Base-by-base conservation (phyloP, 2,888 invertebrate species). In the Pachydiplax longipennis region DNA sequence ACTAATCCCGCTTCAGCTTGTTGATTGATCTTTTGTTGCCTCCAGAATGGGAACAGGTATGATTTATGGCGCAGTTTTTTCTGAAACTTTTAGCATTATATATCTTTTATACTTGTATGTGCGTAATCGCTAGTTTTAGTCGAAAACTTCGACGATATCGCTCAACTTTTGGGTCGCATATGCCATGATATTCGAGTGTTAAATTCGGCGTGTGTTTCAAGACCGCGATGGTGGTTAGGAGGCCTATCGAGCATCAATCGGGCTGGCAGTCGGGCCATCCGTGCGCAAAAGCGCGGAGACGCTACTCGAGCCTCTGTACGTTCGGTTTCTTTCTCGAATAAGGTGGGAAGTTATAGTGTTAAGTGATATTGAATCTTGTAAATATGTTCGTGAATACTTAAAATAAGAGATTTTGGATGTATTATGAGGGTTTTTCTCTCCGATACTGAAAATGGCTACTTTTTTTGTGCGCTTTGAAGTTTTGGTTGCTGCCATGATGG, bases 401-500 rank as follows among this genome's bases (percentile, higher is more conserved):
- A 35, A 37, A 61, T 35, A 87, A 37, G 22, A 37, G 3, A 37
- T 87, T 87, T 87, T 87, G 37, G 37, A 22, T 61, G 58, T 87
- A 61, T 58, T 37, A 37, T 61, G 87, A 37, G 35, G 35, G 61
- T 91, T 91, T 87, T 91, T 91, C 91, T 91, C 91, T 91, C 90
- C 90, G 91, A 90, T 91, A 90, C 91, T 91, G 92, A 92, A 92
- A 91, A 92, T 92, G 92, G 92, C 92, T 92, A 92, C 92, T 91
- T 92, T 92, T 92, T 92, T 92, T 92, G 91, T 92, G 91, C 91
- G 91, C 91, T 91, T 91, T 92, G 91, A 91, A 91, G 92, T 92
- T 92, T 92, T 92, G 92, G 91, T 92, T 92, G 92, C 92, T 92
- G 92, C 92, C 92, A 92, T 92, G 92, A 92, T 92, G 92, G 92